Evolutionary conservation across 2,113 vertebrate genomes (phyloP), one percentile per base, ranked within the genome.

Genomic region (Philantomba maxwellii): DNA sequence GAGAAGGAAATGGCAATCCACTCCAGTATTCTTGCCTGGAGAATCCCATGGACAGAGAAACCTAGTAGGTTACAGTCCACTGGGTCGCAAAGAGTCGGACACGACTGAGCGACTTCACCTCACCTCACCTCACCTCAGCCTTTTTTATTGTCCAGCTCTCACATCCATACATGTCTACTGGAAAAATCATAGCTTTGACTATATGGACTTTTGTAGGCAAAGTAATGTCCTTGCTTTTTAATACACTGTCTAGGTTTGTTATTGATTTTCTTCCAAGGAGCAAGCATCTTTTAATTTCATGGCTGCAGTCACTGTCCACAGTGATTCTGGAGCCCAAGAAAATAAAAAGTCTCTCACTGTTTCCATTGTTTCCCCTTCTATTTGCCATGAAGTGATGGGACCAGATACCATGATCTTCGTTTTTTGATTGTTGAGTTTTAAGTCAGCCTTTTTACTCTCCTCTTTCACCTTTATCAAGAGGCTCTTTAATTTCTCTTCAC

Each of bases 391-490:
- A 39, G n/a, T 73, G 66, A 73, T 73, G 66, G 21, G 66, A 73
- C 36, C 2, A 0, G 5, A 23, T 39, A 73, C 66, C 21, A 25
- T 73, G n/a, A 73, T 39, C n/a, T 73, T 73, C 0, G 0, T 13
- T 39, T 39, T 70, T 70, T 39, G 36, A 39, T 25, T 73, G 66
- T 25, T 39, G 66, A 73, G 1, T 73, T 39, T 73, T 73, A 73
- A 39, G 66, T 73, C 36, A 39, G 66, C 66, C 10, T 73, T 73
- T 23, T 39, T 36, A 39, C 21, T 73, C 19, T 73, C 36, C 36
- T 39, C 19, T 73, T 73, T 73, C n/a, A 73, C n/a, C 66, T 73
- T 73, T 39, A 73, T 73, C 66, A 73, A 73, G 19, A 73, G 21
- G 66, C 19, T 73, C 5, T 73, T 73, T 73, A 73, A 39, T 73